phyloP scores from a whole-genome alignment of 2,797 vertebrate species.

The Alexandromys oeconomus region DNA sequence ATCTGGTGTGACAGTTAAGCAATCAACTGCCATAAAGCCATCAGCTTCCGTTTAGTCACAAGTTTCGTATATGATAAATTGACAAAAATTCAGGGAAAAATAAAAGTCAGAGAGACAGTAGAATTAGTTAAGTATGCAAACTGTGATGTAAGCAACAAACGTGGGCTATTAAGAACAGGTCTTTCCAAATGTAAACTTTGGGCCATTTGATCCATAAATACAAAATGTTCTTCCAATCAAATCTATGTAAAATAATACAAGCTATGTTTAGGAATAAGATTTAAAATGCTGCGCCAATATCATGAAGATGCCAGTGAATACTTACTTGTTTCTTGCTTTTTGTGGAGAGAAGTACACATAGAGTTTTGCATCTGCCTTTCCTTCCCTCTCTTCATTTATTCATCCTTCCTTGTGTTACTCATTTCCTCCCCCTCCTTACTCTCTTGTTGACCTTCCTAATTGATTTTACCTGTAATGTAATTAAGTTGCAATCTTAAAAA shows the following conservation, averaged over 20 bases:
- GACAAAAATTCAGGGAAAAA: neutral
- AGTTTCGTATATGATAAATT: slow-evolving; percentile 44
- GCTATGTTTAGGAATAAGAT: neutral
- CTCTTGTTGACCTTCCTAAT: neutral
- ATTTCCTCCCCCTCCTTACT: neutral
- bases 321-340: neutral
- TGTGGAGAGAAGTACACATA: too few species aligned
- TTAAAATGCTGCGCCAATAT: neutral
- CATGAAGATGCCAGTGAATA: neutral
- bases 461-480: neutral
- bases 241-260: neutral
- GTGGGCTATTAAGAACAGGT: neutral
- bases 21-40: slow-evolving; percentile 53
- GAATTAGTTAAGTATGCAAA: slow-evolving; percentile 2
- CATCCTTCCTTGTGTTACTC: too few species aligned
- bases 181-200: neutral
- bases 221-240: slow-evolving; percentile 5
- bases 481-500: neutral
- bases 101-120: neutral
- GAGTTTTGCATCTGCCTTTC: neutral
- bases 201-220: neutral
- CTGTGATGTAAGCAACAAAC: neutral
- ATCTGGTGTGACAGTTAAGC: slow-evolving; percentile 75
- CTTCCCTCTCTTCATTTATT: neutral
- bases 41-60: slow-evolving; percentile 1